Conservation (phyloP, 1,140 invertebrate species). For the Gryon sp. region DNA sequence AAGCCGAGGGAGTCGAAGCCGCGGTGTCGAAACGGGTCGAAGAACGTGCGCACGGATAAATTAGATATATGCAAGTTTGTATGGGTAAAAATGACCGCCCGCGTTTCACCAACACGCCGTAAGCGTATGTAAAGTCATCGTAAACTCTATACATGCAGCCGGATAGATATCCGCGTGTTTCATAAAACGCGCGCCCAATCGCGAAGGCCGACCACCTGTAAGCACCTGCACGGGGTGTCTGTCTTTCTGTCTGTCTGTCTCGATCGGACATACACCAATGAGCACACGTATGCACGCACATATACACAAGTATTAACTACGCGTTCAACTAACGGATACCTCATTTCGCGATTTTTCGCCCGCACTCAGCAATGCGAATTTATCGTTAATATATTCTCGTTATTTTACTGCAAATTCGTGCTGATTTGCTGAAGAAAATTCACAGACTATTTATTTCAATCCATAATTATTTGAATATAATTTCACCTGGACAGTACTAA, state of each 20-base stretch:
- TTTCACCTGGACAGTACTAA: no score
- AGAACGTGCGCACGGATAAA: slow-evolving; percentile 50
- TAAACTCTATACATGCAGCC: slow-evolving; percentile 20
- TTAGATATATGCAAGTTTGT: slow-evolving; percentile 40
- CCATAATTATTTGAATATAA: slow-evolving; percentile 8
- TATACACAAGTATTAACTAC: no score
- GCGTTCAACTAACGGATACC: slow-evolving; percentile 37
- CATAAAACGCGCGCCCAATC: slow-evolving; percentile 38
- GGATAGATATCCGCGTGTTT: slow-evolving; percentile 37
- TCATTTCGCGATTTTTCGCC: slow-evolving; percentile 31
- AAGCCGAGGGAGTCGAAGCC: slow-evolving; percentile 50
- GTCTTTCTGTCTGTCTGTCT: slow-evolving; percentile 21
- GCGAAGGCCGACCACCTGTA: slow-evolving; percentile 61
- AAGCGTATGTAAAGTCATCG: slow-evolving; percentile 53
- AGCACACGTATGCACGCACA: background rate
- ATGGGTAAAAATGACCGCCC: slow-evolving; percentile 38
- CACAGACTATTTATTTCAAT: no score
- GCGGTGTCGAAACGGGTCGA: slow-evolving; percentile 61
- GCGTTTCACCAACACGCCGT: slow-evolving; percentile 47
- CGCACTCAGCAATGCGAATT: slow-evolving; percentile 13
- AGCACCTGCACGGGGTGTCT: slow-evolving; percentile 45
- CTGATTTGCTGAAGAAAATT: slow-evolving; percentile 3
- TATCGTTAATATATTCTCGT: slow-evolving; percentile 9
- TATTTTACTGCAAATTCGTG: slow-evolving; percentile 11
- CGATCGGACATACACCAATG: background rate